A percentile compares a stretch with the other conserved stretches of the same genome.
Evolutionary conservation across 2,888 invertebrate species (phyloP).

Genomic region (Apodemia hepburni): DNA sequence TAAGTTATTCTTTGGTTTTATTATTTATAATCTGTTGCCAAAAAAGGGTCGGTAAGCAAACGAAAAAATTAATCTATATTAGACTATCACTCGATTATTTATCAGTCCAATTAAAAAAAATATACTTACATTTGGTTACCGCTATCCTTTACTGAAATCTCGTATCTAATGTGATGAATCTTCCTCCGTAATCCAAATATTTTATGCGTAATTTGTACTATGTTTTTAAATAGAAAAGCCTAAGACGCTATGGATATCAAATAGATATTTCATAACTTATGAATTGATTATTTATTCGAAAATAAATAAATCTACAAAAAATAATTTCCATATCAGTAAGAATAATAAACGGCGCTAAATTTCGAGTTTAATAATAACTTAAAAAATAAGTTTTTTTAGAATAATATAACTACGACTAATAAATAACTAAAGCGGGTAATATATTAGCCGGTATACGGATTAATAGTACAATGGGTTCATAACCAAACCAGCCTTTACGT

Average conservation of each 20-base stretch:
- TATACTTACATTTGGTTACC: constrained; percentile 33
- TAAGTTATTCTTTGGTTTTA: constrained; percentile 67
- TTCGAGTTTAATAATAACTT: constrained; percentile 36
- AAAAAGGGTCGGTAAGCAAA: constrained; percentile 60
- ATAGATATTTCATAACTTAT: constrained; percentile 11
- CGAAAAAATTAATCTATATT: constrained; percentile 44
- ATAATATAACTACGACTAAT: constrained; percentile 33
- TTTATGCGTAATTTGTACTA: constrained; percentile 35
- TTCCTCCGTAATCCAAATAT: constrained; percentile 27
- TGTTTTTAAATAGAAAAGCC: constrained; percentile 25
- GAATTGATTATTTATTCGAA: constrained; percentile 4
- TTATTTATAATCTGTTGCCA: constrained; percentile 52
- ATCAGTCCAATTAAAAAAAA: constrained; percentile 47
- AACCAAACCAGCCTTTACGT: constrained; percentile 14
- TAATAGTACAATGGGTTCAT: not conserved
- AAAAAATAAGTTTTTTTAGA: constrained; percentile 28
- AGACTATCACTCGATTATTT: constrained; percentile 49
- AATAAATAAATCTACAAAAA: constrained; percentile 16
- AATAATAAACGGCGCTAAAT: constrained; percentile 49
- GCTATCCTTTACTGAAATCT: constrained; percentile 27
- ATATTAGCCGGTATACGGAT: not conserved
- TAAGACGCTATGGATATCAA: constrained; percentile 17
- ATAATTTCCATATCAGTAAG: constrained; percentile 14
- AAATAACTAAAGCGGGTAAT: constrained; percentile 29
- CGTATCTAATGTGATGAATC: constrained; percentile 26